Evolutionary conservation across 2,888 invertebrate genomes (phyloP).

Genomic region (Rhagophthalmus giganteus): DNA sequence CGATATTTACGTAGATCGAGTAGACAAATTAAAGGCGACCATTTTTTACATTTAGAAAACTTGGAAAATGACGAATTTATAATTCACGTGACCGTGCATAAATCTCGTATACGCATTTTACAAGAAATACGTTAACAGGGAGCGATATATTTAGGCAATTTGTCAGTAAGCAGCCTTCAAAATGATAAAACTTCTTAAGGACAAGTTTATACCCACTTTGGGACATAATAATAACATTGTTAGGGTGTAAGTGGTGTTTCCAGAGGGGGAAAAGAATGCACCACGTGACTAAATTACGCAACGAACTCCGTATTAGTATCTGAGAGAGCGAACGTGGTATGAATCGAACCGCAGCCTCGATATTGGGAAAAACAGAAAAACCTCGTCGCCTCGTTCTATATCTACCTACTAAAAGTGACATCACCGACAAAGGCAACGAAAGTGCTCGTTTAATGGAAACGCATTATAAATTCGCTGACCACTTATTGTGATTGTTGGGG

Average conservation of each 20-base stretch:
- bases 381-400: constrained; percentile 9
- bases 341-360: constrained; percentile 25
- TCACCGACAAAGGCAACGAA: constrained; percentile 1
- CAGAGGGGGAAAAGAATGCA: constrained; percentile 47
- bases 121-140: constrained; percentile 7
- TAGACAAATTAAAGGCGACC: too few relatives aligned
- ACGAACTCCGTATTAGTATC: constrained; percentile 51
- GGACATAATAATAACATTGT: constrained; percentile 48
- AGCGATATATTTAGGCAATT: constrained; percentile 19
- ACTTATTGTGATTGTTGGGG: constrained; percentile 11
- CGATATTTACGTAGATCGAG: too few relatives aligned
- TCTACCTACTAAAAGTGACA: constrained; percentile 14
- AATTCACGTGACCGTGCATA: too few relatives aligned
- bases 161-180: constrained; percentile 21
- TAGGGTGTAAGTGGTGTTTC: constrained; percentile 42
- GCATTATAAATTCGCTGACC: constrained; percentile 24
- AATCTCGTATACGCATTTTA: background rate
- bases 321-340: constrained; percentile 28
- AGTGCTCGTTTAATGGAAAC: constrained; percentile 6
- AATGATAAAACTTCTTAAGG: constrained; percentile 38
- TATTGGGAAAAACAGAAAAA: constrained; percentile 20
- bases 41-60: background rate
- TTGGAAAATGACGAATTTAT: too few relatives aligned
- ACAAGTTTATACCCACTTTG: constrained; percentile 48
- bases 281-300: constrained; percentile 56